Conservation (phyloP, 53 echinoderm and acorn worm species). For the Arbacia lixula region DNA sequence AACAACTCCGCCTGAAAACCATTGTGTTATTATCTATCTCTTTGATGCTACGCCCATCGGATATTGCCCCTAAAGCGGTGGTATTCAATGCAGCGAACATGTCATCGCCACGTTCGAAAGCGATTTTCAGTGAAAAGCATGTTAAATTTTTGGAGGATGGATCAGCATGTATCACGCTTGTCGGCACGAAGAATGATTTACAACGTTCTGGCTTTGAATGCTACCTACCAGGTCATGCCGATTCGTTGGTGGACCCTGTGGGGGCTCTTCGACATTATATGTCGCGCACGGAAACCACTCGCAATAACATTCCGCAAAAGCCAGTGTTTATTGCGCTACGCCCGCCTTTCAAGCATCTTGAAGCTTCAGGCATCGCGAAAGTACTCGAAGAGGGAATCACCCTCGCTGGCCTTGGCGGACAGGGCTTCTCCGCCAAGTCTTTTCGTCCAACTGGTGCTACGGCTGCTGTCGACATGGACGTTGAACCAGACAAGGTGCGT, state of each 20-base stretch:
- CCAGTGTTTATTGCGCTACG: conserved; percentile 46
- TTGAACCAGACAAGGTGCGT: conserved; percentile 57
- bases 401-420: conserved; percentile 25
- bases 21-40: conserved; percentile 30
- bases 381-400: conserved; percentile 24
- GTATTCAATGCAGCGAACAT: neutral
- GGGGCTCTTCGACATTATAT: conserved; percentile 33
- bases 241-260: conserved; percentile 49
- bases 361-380: conserved; percentile 16
- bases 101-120: neutral
- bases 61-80: conserved; percentile 58
- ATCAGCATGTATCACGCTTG: conserved; percentile 24
- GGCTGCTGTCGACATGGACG: conserved; percentile 13
- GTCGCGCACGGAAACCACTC: neutral
- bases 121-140: conserved; percentile 29
- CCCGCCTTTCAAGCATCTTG: neutral
- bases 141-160: conserved; percentile 33
- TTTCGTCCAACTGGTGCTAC: conserved; percentile 52
- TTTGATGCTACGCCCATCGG: conserved; percentile 63
- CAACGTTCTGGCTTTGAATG: conserved; percentile 46
- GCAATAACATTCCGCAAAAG: neutral
- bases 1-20: conserved; percentile 39
- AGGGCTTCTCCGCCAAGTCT: conserved; percentile 22
- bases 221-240: conserved; percentile 3
- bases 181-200: conserved; percentile 61